Conservation (phyloP, 1,140 invertebrate species). For the Ceratina japonica region DNA sequence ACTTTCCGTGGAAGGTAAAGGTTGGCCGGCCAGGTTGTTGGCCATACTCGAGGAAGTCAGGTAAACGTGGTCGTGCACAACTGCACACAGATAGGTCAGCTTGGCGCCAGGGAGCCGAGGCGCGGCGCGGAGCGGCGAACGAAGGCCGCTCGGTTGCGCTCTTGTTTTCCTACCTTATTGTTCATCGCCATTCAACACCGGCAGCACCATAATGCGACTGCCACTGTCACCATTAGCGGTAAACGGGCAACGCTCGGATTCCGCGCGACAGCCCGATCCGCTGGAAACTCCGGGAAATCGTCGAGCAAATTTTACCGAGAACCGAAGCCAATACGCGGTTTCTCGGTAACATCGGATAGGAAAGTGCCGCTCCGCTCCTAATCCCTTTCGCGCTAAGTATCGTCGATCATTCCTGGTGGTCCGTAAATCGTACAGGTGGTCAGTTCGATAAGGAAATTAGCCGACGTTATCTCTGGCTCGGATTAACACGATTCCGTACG, state of each 20-base stretch:
- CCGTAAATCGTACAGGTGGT: no score
- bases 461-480: no score
- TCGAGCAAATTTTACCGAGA: neutral
- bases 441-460: no score
- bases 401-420: no score
- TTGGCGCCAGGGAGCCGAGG: conserved; percentile 69
- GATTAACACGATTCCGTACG: no score
- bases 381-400: no score
- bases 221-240: conserved; percentile 36
- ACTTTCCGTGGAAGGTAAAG: conserved; percentile 18
- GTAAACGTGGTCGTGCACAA: neutral
- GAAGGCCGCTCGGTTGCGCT: conserved; percentile 64
- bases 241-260: conserved; percentile 19
- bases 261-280: neutral
- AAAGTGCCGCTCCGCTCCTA: no score
- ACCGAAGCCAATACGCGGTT: neutral
- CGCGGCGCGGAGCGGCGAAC: conserved; percentile 40
- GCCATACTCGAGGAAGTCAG: conserved; percentile 31
- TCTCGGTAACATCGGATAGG: neutral
- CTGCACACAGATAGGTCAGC: conserved; percentile 69
- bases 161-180: conserved; percentile 33
- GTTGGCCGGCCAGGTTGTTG: neutral
- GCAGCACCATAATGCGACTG: conserved; percentile 33
- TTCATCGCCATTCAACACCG: conserved; percentile 30
- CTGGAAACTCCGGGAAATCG: neutral